phyloP scores from a whole-genome alignment of 2,113 vertebrate genomes.

The Tylochromis polylepis region DNA sequence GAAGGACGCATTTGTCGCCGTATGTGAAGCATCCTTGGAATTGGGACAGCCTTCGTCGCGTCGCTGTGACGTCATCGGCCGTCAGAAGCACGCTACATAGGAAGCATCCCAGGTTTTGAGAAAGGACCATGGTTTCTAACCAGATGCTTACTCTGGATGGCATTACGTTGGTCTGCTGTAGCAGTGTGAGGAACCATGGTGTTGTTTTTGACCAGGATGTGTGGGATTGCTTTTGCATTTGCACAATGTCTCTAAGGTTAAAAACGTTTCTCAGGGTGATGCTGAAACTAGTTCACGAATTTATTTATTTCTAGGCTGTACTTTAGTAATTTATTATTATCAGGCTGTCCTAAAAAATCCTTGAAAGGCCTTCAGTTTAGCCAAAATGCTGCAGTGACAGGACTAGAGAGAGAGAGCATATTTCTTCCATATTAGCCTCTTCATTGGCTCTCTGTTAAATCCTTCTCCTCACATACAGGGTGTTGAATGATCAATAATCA shows the following conservation, averaged over 20 bases:
- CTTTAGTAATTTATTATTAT: background rate
- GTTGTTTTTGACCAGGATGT: background rate
- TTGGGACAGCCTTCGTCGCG: too few relatives aligned
- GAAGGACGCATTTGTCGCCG: too few relatives aligned
- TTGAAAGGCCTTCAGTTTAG: background rate
- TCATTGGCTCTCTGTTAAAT: background rate
- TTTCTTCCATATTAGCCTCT: background rate
- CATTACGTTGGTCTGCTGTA: background rate
- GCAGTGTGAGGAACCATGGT: background rate
- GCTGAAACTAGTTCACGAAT: background rate
- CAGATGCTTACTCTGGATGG: background rate
- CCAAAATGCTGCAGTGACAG: background rate
- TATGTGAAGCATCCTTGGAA: too few relatives aligned
- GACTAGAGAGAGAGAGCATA: background rate
- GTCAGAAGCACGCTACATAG: too few relatives aligned
- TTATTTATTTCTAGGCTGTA: background rate
- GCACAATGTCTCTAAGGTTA: background rate
- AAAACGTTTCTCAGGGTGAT: background rate
- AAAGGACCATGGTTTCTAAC: too few relatives aligned
- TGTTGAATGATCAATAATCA: background rate
- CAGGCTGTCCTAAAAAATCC: background rate
- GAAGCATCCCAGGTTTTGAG: too few relatives aligned
- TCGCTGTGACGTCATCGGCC: too few relatives aligned
- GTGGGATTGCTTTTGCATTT: background rate
- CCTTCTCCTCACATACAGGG: background rate